Conservation (phyloP, 2,888 invertebrate genomes). For the Anoncus sp. region DNA sequence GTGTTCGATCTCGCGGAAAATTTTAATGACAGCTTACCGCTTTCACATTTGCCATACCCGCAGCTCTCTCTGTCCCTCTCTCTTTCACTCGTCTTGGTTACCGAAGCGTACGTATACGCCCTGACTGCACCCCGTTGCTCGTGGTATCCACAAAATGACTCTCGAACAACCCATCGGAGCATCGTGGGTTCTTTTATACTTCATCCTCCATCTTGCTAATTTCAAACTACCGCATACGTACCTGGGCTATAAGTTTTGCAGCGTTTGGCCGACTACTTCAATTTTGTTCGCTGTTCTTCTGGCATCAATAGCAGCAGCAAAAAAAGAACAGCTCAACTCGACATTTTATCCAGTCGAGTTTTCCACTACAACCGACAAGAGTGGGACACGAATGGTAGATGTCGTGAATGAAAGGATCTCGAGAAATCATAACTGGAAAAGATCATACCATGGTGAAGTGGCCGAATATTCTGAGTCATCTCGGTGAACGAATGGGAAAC, state of each 20-base stretch:
- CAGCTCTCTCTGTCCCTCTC: constrained; percentile 62
- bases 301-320: constrained; percentile 1
- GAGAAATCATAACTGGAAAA: constrained; percentile 52
- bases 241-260: constrained; percentile 2
- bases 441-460: constrained; percentile 58
- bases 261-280: constrained; percentile 40
- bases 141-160: constrained; percentile 74
- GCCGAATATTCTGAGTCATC: constrained; percentile 28
- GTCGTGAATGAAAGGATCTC: constrained; percentile 25
- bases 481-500: constrained; percentile 42
- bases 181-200: constrained; percentile 63
- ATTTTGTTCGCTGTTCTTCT: constrained; percentile 54
- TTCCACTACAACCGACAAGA: background rate
- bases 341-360: constrained; percentile 14
- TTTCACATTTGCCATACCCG: constrained; percentile 74
- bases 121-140: constrained; percentile 65
- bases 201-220: constrained; percentile 32
- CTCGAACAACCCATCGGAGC: constrained; percentile 67
- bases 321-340: constrained; percentile 27
- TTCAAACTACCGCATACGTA: constrained; percentile 32
- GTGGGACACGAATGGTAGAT: background rate
- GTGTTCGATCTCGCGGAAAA: constrained; percentile 82
- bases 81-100: constrained; percentile 77
- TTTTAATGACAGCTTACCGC: constrained; percentile 82
- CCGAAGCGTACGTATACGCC: constrained; percentile 69